Base-by-base conservation (phyloP, 2,113 vertebrate species). In the Lichenostomus cassidix region DNA sequence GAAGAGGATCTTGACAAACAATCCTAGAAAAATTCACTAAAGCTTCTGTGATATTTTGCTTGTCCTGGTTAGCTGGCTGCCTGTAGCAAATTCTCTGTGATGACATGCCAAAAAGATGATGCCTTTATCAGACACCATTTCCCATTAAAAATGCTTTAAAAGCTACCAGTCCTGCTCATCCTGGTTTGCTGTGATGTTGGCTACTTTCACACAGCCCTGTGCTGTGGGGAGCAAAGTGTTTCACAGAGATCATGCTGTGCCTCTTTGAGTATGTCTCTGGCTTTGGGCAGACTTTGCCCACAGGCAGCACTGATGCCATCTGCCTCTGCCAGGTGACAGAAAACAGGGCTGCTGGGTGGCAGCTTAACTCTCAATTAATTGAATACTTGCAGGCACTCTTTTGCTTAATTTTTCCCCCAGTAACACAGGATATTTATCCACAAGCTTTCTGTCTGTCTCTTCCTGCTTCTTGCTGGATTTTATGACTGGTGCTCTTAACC, bases 21-120 rank as follows among this genome's bases (percentile, higher is more conserved):
- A 58, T 83, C 65, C 50, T 3, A 53, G 42, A 89, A 93, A 91
- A 91, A 81, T 25, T 78, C 65, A 69, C 58, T 59, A 47, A 68
- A 79, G 52, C 71, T 65, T 73, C 83, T 77, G 60, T 6, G 21
- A 19, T 69, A 31, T 71, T 94, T 73, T 4, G 7, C 41, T 37
- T 84, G 74, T 82, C 63, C 56, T 75, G 77, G 65, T 81, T 74
- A 63, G 33, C 74, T 87, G 79, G n/a, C 62, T 87, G 68, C 77
- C 65, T 78, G 44, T 58, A 94, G 74, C 35, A 90, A 41, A 91
- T 94, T 92, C 91, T 82, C 76, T 84, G 60, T 92, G 75, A 89
- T 92, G 74, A 59, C 31, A 68, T 7, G 56, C 86, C 87, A 89
- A 52, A 90, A 58, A 76, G 88, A 64, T 82, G 92, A 86, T 94